Evolutionary conservation across 2,797 vertebrate genomes (phyloP).

Genomic region (Pantherophis alleghaniensis): DNA sequence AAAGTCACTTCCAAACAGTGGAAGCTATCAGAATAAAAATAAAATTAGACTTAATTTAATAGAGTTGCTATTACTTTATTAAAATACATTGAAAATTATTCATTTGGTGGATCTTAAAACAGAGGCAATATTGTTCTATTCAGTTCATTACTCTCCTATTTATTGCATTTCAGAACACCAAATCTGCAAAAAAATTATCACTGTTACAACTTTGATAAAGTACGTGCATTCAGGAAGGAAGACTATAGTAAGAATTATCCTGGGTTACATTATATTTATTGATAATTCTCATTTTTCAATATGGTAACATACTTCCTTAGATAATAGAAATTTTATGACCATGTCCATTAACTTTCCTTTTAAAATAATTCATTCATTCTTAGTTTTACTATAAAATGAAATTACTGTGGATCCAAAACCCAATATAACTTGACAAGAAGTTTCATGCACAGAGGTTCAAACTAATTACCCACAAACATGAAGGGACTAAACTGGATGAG

Average conservation of each 20-base stretch:
- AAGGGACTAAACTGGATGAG: neutral
- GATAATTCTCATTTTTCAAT: neutral
- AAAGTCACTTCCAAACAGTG: neutral
- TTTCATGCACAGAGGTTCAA: neutral
- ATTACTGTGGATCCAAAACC: neutral
- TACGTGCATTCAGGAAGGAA: neutral
- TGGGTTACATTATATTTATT: neutral
- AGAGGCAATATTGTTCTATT: neutral
- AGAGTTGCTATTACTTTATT: neutral
- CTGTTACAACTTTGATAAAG: slow-evolving; percentile 9
- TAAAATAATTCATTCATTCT: slow-evolving; percentile 4
- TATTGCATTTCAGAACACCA: slow-evolving; percentile 22
- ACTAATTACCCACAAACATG: neutral
- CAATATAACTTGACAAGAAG: neutral
- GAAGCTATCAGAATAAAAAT: neutral
- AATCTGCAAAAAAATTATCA: neutral
- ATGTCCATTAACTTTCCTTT: slow-evolving; percentile 16
- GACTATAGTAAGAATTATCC: neutral
- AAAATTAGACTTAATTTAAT: neutral
- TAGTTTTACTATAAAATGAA: neutral
- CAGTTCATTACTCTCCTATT: slow-evolving; percentile 38
- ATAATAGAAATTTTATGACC: slow-evolving; percentile 6
- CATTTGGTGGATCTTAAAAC: neutral
- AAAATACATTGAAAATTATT: neutral
- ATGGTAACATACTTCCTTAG: neutral